Conservation (phyloP, 1,140 invertebrate genomes). For the Gryon sp. region DNA sequence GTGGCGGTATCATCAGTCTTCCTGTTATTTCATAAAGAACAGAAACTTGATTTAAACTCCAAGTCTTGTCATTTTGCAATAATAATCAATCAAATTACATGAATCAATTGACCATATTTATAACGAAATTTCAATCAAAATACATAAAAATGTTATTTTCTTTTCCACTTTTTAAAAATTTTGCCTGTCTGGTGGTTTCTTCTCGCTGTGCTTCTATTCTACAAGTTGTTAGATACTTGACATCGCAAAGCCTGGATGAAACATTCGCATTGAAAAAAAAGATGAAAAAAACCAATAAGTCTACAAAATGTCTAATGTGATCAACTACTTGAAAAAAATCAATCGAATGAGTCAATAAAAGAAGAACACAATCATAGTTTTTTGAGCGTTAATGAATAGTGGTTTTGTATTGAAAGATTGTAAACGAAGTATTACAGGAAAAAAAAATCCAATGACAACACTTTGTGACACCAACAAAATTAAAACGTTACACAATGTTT, state of each 20-base stretch:
- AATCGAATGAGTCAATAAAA: no score
- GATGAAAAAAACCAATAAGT: no score
- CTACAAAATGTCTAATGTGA: conserved; percentile 52
- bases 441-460: conserved; percentile 49
- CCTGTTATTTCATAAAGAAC: conserved; percentile 71
- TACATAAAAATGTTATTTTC: no score
- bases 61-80: no score
- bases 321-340: no score
- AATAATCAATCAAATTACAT: not conserved
- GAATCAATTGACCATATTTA: not conserved
- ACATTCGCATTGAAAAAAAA: conserved; percentile 48
- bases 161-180: not conserved
- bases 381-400: conserved; percentile 61
- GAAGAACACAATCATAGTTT: conserved; percentile 49
- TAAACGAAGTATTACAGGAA: conserved; percentile 34
- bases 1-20: conserved; percentile 81
- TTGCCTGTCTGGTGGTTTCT: not conserved
- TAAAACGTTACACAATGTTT: conserved; percentile 68
- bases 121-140: no score
- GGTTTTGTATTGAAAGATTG: conserved; percentile 50
- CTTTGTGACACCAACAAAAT: conserved; percentile 66
- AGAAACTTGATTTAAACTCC: not conserved
- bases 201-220: conserved; percentile 43
- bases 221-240: conserved; percentile 56
- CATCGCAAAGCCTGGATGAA: conserved; percentile 52